Evolutionary conservation across 2,113 vertebrate genomes (phyloP), one percentile per base, ranked within the genome.

Genomic region (Prolemur simus): DNA sequence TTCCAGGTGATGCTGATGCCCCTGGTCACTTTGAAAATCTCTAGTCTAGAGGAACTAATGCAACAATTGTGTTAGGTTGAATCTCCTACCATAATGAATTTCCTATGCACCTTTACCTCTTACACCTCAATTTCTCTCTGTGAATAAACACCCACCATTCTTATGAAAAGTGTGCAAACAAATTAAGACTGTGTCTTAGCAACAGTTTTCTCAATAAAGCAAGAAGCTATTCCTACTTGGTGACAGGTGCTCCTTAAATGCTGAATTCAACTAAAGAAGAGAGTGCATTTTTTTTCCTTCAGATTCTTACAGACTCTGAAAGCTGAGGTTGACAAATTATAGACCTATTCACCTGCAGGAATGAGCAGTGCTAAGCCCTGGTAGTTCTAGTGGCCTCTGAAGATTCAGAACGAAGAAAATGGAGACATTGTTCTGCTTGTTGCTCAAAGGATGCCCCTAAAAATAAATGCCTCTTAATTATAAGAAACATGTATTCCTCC

Each of bases 141-240:
- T 86, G 95, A 96, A 94, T 82, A 71, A 94, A 94, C 77, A 95
- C 42, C 66, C 73, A 95, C 89, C 23, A 78, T 94, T 90, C 84
- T 82, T 39, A 37, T 14, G 68, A 84, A 95, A 97, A 92, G 92
- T 95, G 49, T 95, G 94, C 94, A 97, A 97, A 98, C 92, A 95
- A 96, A 92, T 89, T 49, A 89, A 83, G 63, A 15, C 86, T 42
- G 94, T 96, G 92, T 96, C 96, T 95, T 93, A 96, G 93, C 95
- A 96, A 97, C 95, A 89, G 80, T 85, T 80, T 94, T 86, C 94
- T 87, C 95, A 58, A 64, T 32, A 80, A 94, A 96, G 76, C 63
- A 87, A 85, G 89, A 82, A 93, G 32, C 68, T 66, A 14, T 68
- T 73, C 23, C 77, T 64, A 3, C 0, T 2, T 63, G 34, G 49